A percentile compares a stretch with the other conserved stretches of the same genome.
Conservation (phyloP, 1,140 invertebrate genomes). For the Pachyrhynchus sulphureomaculatus region DNA sequence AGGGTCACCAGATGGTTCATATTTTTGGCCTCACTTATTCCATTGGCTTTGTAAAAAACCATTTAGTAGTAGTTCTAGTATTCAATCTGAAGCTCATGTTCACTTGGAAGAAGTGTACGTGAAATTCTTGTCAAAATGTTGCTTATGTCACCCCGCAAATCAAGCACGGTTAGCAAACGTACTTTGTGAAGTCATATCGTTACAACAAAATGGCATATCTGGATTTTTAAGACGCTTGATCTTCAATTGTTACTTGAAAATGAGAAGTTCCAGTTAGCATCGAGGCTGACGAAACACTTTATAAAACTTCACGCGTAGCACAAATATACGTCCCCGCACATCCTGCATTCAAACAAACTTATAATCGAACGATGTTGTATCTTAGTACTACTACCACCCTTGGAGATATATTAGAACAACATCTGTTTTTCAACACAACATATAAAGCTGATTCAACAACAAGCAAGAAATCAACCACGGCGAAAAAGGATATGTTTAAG, state of each 20-base stretch:
- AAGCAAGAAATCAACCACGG: constrained; percentile 22
- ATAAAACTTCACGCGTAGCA: constrained; percentile 44
- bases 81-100: constrained; percentile 59
- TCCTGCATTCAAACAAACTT: constrained; percentile 52
- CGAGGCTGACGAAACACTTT: constrained; percentile 48
- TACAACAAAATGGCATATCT: constrained; percentile 71
- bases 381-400: constrained; percentile 74
- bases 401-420: constrained; percentile 53
- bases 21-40: constrained; percentile 82
- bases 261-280: constrained; percentile 73
- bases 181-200: constrained; percentile 69
- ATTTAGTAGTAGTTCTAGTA: constrained; percentile 48
- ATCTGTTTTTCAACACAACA: constrained; percentile 52
- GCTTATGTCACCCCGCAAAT: constrained; percentile 81
- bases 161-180: constrained; percentile 80
- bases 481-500: constrained; percentile 39
- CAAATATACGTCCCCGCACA: constrained; percentile 50
- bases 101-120: constrained; percentile 74
- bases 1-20: constrained; percentile 71
- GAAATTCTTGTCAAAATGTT: constrained; percentile 74
- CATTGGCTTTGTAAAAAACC: constrained; percentile 67
- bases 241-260: constrained; percentile 82
- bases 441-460: constrained; percentile 36
- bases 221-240: constrained; percentile 85
- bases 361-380: constrained; percentile 65